Evolutionary conservation across 2,888 invertebrate species (phyloP).

Genomic region (Oligia strigilis): DNA sequence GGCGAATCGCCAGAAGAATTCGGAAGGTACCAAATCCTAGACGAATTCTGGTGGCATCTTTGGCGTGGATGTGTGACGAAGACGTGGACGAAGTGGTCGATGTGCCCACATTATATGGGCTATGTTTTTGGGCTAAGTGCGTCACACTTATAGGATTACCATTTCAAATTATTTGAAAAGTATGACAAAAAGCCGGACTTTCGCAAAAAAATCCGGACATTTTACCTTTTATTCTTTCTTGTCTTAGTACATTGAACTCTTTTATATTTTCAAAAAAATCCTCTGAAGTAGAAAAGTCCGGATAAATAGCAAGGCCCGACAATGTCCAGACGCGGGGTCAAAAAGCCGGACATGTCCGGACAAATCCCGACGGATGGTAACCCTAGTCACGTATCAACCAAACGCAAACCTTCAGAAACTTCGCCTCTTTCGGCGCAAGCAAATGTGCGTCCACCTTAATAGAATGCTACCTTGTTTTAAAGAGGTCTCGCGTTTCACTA

Average conservation of each 20-base stretch:
- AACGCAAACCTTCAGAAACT: background rate
- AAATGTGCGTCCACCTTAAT: constrained; percentile 11
- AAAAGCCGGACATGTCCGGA: background rate
- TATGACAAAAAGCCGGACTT: background rate
- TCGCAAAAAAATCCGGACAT: background rate
- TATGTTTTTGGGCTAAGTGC: background rate
- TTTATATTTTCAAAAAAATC: background rate
- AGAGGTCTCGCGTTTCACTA: constrained; percentile 25
- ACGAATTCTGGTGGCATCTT: background rate
- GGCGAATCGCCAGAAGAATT: background rate
- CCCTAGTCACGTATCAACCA: background rate
- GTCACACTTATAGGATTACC: background rate
- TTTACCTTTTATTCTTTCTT: background rate
- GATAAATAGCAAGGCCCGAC: background rate
- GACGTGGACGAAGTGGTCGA: no score
- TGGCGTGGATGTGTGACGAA: background rate
- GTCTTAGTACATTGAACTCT: background rate
- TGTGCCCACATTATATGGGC: background rate
- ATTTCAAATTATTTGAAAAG: background rate
- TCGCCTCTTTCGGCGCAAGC: background rate
- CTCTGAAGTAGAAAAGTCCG: no score
- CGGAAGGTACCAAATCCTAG: no score
- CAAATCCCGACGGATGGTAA: background rate
- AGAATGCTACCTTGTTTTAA: constrained; percentile 28
- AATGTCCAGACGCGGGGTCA: background rate